These are phyloP conservation scores for Aegithalos caudatus DNA, from an alignment of 2,113 vertebrate genomes.

Conservation along the genomic window DNA sequence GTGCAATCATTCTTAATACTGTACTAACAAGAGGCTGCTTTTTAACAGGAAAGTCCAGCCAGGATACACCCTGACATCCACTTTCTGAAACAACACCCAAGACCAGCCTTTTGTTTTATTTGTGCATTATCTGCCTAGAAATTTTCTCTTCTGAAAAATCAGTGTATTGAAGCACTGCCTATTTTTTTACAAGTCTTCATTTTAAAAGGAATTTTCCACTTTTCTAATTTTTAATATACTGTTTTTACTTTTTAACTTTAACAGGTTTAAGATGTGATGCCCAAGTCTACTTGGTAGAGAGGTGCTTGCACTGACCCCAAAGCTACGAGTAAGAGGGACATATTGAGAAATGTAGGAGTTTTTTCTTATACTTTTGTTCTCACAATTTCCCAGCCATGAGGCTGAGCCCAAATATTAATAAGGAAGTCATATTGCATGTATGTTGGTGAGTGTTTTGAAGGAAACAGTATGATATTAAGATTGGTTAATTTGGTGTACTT, in stretches of 20 bases:
- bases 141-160: background rate
- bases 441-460: background rate
- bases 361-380: background rate
- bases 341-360: background rate
- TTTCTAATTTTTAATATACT: background rate
- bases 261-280: background rate
- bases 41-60: background rate
- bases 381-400: background rate
- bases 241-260: background rate
- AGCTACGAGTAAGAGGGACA: background rate
- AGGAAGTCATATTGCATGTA: background rate
- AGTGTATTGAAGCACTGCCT: background rate
- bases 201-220: background rate
- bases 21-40: background rate
- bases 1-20: background rate
- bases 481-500: background rate
- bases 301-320: background rate
- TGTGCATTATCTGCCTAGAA: background rate
- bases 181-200: background rate
- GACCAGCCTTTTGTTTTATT: background rate
- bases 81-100: background rate
- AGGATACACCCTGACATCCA: background rate
- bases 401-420: background rate
- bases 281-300: background rate
- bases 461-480: background rate